phyloP scores from a whole-genome alignment of 2,113 vertebrate species.

The Lepidothrix coronata region DNA sequence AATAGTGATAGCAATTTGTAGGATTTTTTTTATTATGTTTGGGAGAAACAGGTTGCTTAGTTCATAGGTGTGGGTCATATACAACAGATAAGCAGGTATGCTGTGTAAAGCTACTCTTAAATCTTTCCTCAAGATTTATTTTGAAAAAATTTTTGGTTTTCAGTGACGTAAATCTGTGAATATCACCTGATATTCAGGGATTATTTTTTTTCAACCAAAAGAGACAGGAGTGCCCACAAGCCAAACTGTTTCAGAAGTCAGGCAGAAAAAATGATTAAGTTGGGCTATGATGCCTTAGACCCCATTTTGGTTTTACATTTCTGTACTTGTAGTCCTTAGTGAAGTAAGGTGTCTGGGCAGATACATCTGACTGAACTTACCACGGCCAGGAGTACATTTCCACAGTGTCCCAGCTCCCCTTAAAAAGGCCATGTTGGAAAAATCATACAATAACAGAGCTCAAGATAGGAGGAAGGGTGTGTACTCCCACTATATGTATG shows the following conservation, averaged over 20 bases:
- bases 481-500: neutral
- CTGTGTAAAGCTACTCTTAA: neutral
- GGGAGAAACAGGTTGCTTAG: neutral
- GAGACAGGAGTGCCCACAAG: neutral
- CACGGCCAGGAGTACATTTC: neutral
- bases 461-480: neutral
- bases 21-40: rapidly evolving
- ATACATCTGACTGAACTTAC: neutral
- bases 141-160: neutral
- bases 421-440: neutral
- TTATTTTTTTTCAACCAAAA: neutral
- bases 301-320: neutral
- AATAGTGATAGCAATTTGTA: neutral
- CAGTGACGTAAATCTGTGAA: neutral
- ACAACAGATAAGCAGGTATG: neutral
- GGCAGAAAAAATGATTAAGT: neutral
- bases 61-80: neutral
- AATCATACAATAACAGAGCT: neutral
- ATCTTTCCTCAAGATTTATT: neutral
- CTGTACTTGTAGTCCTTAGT: neutral
- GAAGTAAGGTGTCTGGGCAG: neutral
- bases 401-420: neutral
- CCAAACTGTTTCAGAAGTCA: neutral
- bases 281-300: neutral
- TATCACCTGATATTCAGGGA: neutral